Evolutionary conservation across 2,797 vertebrate genomes (phyloP), one percentile per base, ranked within the genome.

Genomic region (Gymnodraco acuticeps): DNA sequence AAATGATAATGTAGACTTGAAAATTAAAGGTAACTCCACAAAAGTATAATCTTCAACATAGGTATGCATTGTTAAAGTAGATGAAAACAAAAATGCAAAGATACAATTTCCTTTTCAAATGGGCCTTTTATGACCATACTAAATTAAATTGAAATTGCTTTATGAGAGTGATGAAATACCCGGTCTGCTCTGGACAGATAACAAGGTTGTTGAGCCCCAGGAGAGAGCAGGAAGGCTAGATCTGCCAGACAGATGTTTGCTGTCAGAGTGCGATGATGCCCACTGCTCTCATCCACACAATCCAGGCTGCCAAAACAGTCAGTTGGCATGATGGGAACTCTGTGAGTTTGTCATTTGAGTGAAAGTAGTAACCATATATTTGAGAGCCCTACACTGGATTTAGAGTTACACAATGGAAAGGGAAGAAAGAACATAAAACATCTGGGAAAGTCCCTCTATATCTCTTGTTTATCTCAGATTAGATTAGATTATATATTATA

Each of bases 231-330:
- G 56, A 76, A 67, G 73, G 47, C 17, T 59, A 33, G 41, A 61
- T 82, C 7, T 66, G 64, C 33, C 60, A 19, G 20, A 56, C 64
- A 62, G 47, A 65, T 78, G 77, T 74, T 75, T 76, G 16, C 61
- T 58, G 55, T 66, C 16, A 31, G 9, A 47, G 33, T 48, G 38
- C 5, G 11, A 20, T 62, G 41, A n/a, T 53, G 70, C 41, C 38
- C 19, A 53, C 14, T n/a, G 23, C 41, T 61, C 14, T 73, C 48
- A 70, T 41, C 31, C 45, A 74, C 33, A 43, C 27, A 14, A 31
- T 41, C 15, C 33, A 12, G 58, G 47, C 70, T 59, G 63, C 53
- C 62, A 68, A 63, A 50, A 27, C 54, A 59, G 5, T 54, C 9
- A 33, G 51, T 11, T 12, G 5, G 43, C 68, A 65, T 38, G 10